Evolutionary conservation across 2,797 vertebrate species (phyloP).

Genomic region (Gallinago nigripennis): DNA sequence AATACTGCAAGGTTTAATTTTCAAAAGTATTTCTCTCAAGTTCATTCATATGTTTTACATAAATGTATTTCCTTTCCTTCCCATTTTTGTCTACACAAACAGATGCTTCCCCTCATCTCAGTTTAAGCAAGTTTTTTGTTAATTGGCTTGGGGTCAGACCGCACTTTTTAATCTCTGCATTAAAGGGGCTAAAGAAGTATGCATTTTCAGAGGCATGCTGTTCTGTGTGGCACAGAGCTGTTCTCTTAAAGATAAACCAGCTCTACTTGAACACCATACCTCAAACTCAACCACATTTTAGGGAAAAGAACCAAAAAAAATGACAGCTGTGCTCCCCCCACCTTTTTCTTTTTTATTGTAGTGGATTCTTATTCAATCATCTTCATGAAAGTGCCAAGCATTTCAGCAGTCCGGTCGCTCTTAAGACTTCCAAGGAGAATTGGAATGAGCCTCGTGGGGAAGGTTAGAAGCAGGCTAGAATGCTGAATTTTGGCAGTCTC

Average conservation of each 20-base stretch:
- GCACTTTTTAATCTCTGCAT: neutral
- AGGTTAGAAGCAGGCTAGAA: conserved; percentile 33
- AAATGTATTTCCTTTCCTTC: neutral
- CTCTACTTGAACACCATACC: neutral
- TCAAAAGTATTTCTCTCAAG: neutral
- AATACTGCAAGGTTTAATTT: neutral
- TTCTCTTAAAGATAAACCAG: conserved; percentile 20
- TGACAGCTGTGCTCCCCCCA: neutral
- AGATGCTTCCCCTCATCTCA: neutral
- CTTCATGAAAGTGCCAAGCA: conserved; percentile 38
- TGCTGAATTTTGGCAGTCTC: conserved; percentile 47
- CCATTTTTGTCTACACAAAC: neutral
- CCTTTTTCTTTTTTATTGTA: neutral
- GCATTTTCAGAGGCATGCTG: neutral
- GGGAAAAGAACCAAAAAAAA: neutral
- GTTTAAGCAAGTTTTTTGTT: neutral
- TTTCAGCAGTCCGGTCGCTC: neutral
- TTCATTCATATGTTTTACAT: neutral
- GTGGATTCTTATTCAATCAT: conserved; percentile 33
- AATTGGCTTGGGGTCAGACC: neutral
- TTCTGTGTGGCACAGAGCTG: neutral
- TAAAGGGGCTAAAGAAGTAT: neutral
- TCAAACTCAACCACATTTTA: neutral
- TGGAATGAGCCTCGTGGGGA: conserved; percentile 30
- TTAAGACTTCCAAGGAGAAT: conserved; percentile 7